These are phyloP conservation scores for Drosophila grimshawi DNA, from an alignment of 1,140 invertebrate genomes.

Conservation along the genomic window DNA sequence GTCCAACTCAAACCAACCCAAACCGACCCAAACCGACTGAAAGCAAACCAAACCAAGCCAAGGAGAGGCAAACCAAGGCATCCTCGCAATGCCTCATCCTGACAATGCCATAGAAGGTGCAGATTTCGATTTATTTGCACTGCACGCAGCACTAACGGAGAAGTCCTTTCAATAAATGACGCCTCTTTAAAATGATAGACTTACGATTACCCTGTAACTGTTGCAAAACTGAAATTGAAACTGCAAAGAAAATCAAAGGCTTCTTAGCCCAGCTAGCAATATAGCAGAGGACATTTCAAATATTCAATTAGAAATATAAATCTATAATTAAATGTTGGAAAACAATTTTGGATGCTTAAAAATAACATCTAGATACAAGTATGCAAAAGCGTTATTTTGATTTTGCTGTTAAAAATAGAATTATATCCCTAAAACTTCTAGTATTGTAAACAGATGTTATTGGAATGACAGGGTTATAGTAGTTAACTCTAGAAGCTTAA, in stretches of 20 bases:
- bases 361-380: too few species aligned
- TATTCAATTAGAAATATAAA: too few species aligned
- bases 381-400: too few species aligned
- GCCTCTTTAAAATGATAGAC: background rate
- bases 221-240: background rate
- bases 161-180: conserved; percentile 28
- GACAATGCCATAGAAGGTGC: conserved; percentile 78
- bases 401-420: too few species aligned
- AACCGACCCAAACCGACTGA: conserved; percentile 30
- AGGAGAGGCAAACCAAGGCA: conserved; percentile 44
- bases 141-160: conserved; percentile 64
- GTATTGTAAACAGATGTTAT: background rate
- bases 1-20: conserved; percentile 5
- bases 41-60: conserved; percentile 32
- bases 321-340: too few species aligned
- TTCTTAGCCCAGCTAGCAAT: too few species aligned
- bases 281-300: too few species aligned
- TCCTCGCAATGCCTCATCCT: conserved; percentile 57
- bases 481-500: too few species aligned
- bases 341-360: background rate
- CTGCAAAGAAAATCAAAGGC: too few species aligned
- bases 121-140: conserved; percentile 82
- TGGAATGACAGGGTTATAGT: too few species aligned
- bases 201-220: background rate
- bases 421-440: too few species aligned